Evolutionary conservation across 2,113 vertebrate species (phyloP).

Genomic region (Chaenogobius annularis): DNA sequence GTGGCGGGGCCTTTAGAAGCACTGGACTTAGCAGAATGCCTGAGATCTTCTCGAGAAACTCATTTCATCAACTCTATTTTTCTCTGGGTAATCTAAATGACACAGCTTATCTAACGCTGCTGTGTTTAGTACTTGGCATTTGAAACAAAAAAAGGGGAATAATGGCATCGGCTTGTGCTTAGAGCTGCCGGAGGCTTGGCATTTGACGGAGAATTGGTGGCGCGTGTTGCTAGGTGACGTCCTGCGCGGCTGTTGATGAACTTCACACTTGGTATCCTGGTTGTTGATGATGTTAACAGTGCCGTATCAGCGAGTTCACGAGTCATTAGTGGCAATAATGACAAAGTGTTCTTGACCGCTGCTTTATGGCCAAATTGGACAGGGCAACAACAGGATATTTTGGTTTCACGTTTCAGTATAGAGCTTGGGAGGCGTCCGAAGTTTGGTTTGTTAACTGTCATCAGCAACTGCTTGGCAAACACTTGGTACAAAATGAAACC

Average conservation of each 20-base stretch:
- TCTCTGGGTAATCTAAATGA: neutral
- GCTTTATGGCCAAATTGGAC: neutral
- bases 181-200: neutral
- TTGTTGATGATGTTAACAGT: neutral
- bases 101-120: neutral
- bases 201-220: neutral
- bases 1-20: constrained; percentile 7
- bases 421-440: too few relatives aligned
- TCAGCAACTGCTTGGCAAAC: too few relatives aligned
- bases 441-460: too few relatives aligned
- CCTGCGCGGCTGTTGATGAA: too few relatives aligned
- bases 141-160: neutral
- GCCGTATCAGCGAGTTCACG: neutral
- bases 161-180: neutral
- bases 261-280: neutral
- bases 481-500: too few relatives aligned
- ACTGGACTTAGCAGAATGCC: constrained; percentile 4
- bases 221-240: neutral
- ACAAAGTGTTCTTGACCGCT: neutral
- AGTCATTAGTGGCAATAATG: neutral
- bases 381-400: neutral
- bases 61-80: neutral
- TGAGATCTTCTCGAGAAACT: constrained; percentile 8
- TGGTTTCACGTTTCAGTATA: too few relatives aligned
- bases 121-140: constrained; percentile 8